Conservation (phyloP, 2,113 vertebrate species). For the Cromileptes altivelis region DNA sequence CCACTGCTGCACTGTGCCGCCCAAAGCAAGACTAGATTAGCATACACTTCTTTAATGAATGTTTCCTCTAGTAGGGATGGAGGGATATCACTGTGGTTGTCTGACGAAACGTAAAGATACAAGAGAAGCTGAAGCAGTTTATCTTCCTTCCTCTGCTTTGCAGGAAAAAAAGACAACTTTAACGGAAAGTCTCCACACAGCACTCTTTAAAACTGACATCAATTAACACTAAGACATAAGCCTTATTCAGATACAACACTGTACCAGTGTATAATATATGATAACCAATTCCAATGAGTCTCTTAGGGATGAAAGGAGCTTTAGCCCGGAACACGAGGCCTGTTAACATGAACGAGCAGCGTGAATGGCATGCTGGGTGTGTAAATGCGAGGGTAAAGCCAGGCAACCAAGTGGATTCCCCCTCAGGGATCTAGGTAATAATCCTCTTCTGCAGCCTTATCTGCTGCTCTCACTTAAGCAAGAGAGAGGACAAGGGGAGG, state of each 20-base stretch:
- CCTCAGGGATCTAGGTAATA: constrained; percentile 67
- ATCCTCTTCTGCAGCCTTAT: constrained; percentile 68
- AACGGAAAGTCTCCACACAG: neutral
- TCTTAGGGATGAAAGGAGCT: constrained; percentile 37
- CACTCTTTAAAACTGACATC: constrained; percentile 39
- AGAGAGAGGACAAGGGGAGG: constrained; percentile 20
- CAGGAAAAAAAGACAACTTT: neutral
- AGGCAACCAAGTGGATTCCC: constrained; percentile 52
- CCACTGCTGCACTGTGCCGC: no score
- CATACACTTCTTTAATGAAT: neutral
- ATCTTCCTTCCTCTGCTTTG: constrained; percentile 8
- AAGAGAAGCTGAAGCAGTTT: neutral
- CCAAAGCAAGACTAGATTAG: neutral
- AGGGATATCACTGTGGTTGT: neutral
- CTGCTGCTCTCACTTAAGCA: constrained; percentile 54
- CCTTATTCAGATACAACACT: constrained; percentile 22
- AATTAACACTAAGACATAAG: constrained; percentile 56
- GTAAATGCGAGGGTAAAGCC: constrained; percentile 50
- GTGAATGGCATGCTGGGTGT: constrained; percentile 30
- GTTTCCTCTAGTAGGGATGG: neutral
- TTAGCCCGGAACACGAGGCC: constrained; percentile 28
- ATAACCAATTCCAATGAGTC: constrained; percentile 38
- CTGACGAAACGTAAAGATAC: neutral
- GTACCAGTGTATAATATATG: constrained; percentile 21
- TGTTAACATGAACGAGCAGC: constrained; percentile 44